These are phyloP conservation scores for Dasysyrphus tricinctus DNA, from an alignment of 2,888 invertebrate species.

Conservation along the genomic window DNA sequence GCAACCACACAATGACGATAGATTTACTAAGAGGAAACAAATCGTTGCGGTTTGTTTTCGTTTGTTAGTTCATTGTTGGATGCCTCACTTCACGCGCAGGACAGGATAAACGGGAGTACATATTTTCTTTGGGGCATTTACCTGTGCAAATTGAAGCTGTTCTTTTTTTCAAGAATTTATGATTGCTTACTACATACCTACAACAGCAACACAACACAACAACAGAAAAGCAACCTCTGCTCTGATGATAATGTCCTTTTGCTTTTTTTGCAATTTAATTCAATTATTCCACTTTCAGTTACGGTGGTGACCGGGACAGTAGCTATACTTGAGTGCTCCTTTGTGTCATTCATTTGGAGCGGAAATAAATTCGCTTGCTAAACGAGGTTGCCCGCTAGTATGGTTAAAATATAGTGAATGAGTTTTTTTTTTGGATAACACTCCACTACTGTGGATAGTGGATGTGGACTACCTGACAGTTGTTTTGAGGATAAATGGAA, in stretches of 20 bases:
- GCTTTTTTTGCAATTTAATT: constrained; percentile 55
- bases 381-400: constrained; percentile 18
- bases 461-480: constrained; percentile 32
- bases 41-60: constrained; percentile 66
- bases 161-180: constrained; percentile 35
- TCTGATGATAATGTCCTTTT: constrained; percentile 9
- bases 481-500: constrained; percentile 56
- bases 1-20: constrained; percentile 26
- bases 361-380: constrained; percentile 57
- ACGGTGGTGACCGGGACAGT: constrained; percentile 8
- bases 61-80: constrained; percentile 60
- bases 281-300: constrained; percentile 57
- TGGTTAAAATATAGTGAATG: constrained; percentile 9
- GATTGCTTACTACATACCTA: constrained; percentile 24
- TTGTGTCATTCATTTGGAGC: constrained; percentile 65
- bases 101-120: constrained; percentile 37
- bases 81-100: not conserved
- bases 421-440: not conserved
- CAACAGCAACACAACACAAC: not conserved
- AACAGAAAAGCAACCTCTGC: not conserved
- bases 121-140: constrained; percentile 15
- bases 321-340: constrained; percentile 34
- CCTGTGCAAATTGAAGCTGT: not conserved
- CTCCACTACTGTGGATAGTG: not conserved
- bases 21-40: constrained; percentile 54